A percentile compares a stretch with the other conserved stretches of the same genome.
phyloP scores from a whole-genome alignment of 2,113 vertebrate species.

The Megatriorchis doriae region DNA sequence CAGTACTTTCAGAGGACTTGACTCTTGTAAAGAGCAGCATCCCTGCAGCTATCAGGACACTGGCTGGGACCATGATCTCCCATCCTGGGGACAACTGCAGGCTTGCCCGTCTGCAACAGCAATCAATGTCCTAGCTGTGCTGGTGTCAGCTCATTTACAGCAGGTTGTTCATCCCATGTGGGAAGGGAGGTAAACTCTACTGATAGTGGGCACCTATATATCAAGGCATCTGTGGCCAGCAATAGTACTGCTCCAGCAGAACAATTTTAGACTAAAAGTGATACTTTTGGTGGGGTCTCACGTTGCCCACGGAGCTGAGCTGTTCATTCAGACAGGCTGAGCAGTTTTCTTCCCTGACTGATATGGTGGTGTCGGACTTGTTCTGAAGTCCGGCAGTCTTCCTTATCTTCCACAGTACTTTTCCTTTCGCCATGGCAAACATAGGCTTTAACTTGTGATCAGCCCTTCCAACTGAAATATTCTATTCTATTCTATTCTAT shows the following conservation, averaged over 20 bases:
- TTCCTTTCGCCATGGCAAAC: neutral
- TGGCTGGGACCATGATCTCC: neutral
- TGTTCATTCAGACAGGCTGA: neutral
- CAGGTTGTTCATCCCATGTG: neutral
- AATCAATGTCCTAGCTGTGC: neutral
- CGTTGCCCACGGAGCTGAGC: accelerated
- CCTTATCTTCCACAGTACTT: neutral
- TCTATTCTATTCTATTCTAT: neutral
- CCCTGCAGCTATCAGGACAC: neutral
- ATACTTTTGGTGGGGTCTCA: neutral
- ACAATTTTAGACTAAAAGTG: neutral
- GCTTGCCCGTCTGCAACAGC: neutral
- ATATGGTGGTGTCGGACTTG: neutral
- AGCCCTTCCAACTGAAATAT: neutral
- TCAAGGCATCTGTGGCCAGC: neutral
- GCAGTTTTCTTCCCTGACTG: neutral
- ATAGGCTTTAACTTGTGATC: neutral
- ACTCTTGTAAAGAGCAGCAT: neutral
- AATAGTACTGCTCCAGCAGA: neutral
- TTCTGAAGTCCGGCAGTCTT: neutral
- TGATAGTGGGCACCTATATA: neutral
- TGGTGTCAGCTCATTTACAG: neutral
- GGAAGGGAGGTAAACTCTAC: neutral
- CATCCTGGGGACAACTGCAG: neutral
- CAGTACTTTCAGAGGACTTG: neutral